A percentile compares a stretch with the other conserved stretches of the same genome.
phyloP scores from a whole-genome alignment of 2,888 invertebrate species.

The Acleris emargana region DNA sequence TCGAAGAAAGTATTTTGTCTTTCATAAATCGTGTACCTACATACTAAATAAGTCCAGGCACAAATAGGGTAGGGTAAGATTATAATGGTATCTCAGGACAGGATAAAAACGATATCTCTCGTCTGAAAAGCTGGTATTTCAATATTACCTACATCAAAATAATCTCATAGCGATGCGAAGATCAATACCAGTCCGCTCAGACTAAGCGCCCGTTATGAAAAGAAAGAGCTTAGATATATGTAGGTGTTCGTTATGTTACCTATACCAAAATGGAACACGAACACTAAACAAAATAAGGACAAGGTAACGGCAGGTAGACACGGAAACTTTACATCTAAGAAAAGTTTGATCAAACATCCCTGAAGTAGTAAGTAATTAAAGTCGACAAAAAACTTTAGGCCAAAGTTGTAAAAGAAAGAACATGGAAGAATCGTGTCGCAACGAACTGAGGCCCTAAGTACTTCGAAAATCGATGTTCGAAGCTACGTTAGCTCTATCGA shows the following conservation, averaged over 20 bases:
- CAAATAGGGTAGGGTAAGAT: too few species aligned
- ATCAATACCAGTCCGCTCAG: slow-evolving; percentile 29
- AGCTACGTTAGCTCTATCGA: too few species aligned
- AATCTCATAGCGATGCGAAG: slow-evolving; percentile 19
- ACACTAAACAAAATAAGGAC: slow-evolving; percentile 20
- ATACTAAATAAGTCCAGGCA: too few species aligned
- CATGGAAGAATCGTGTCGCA: too few species aligned
- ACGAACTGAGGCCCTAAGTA: too few species aligned
- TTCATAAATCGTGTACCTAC: too few species aligned
- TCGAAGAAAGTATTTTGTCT: too few species aligned
- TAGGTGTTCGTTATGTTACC: slow-evolving; percentile 3
- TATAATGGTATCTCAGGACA: background rate
- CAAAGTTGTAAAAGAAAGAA: too few species aligned
- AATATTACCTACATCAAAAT: slow-evolving; percentile 15
- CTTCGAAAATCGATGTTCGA: too few species aligned
- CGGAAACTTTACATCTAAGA: slow-evolving; percentile 5
- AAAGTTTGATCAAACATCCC: background rate
- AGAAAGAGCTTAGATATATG: slow-evolving; percentile 20
- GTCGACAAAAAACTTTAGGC: background rate
- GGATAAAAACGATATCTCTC: background rate
- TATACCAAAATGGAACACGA: slow-evolving; percentile 20
- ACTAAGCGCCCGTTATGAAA: slow-evolving; percentile 28
- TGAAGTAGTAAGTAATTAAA: too few species aligned
- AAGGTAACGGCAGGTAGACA: slow-evolving; percentile 18
- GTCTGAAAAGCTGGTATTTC: background rate